phyloP scores from a whole-genome alignment of 2,888 invertebrate species.

The Megaustenia siamemsis region DNA sequence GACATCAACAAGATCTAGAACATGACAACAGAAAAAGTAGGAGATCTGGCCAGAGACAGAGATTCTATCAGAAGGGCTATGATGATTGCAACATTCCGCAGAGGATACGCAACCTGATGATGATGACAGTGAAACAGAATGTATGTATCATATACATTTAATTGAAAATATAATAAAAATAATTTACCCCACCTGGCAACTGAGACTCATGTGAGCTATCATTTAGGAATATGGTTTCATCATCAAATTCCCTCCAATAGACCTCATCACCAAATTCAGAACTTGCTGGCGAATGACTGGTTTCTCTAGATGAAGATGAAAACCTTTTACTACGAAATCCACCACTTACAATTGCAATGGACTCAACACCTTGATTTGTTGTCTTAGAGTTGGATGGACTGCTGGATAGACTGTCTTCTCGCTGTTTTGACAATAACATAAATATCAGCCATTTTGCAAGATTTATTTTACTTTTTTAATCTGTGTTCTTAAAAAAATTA shows the following conservation, averaged over 20 bases:
- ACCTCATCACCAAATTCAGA: slow-evolving; percentile 59
- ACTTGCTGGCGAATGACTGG: slow-evolving; percentile 64
- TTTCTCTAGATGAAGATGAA: slow-evolving; percentile 1
- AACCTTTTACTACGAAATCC: not conserved
- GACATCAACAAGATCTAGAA: no score
- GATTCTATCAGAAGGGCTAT: no score
- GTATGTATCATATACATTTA: not conserved
- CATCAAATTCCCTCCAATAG: slow-evolving; percentile 46
- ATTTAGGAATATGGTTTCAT: slow-evolving; percentile 62
- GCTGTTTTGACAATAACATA: not conserved
- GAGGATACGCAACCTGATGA: no score
- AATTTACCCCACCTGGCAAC: slow-evolving; percentile 67
- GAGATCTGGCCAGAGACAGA: no score
- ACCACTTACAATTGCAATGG: not conserved
- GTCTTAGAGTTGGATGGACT: not conserved
- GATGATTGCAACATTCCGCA: no score
- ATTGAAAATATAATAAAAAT: not conserved
- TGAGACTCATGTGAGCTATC: slow-evolving; percentile 63
- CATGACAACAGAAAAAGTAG: no score
- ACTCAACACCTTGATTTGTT: not conserved
- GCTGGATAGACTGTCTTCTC: slow-evolving; percentile 12
- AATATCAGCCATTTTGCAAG: no score
- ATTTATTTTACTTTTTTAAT: no score
- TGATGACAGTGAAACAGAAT: no score
- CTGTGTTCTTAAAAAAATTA: no score